Base-by-base conservation (phyloP, 2,888 invertebrate genomes). In the Drosophila vallismaia region DNA sequence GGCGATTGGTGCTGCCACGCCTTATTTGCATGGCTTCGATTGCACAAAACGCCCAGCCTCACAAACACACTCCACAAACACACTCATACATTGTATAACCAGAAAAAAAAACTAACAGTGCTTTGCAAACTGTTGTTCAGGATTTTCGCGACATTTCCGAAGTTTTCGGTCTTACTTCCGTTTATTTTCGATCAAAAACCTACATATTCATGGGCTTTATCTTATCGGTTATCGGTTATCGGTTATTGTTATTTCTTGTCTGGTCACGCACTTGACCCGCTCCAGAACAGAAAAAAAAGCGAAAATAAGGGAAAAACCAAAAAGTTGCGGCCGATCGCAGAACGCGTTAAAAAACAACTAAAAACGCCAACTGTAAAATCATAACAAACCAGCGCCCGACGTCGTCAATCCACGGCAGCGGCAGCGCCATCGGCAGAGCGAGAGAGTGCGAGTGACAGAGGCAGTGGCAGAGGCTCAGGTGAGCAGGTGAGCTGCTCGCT, bases 311-410 rank as follows among this genome's bases (percentile, higher is more conserved):
- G n/a, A n/a, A 64, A 67, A 50, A 50, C 9, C 36, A 38, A 64
- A 67, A 46, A 67, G 19, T 67, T 85, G 82, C 82, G 82, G 86
- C 88, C 82, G 82, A 82, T 82, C 82, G 86, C 87, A 87, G 76
- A 87, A 82, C 81, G 87, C 85, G 81, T 82, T 80, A 86, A 86
- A 80, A 82, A 82, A 85, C 87, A 87, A 78, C 82, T 82, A 82
- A 82, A 81, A 87, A 74, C 73, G 76, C 76, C 84, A 81, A 78
- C 86, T 85, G 79, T 76, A 87, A 81, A 87, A 87, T 82, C 85
- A 87, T 82, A 87, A 87, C 87, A 87, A 82, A 82, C 87, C 79
- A 81, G 78, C 86, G 76, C 60, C 63, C 28, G 14, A 28, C 52
- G 6, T 4, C 28, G 28, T 28, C 6, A 28, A 28, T 1, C 36